A percentile compares a stretch with the other conserved stretches of the same genome.
phyloP scores from a whole-genome alignment of 2,797 vertebrate species.

The Chloroceryle inda region DNA sequence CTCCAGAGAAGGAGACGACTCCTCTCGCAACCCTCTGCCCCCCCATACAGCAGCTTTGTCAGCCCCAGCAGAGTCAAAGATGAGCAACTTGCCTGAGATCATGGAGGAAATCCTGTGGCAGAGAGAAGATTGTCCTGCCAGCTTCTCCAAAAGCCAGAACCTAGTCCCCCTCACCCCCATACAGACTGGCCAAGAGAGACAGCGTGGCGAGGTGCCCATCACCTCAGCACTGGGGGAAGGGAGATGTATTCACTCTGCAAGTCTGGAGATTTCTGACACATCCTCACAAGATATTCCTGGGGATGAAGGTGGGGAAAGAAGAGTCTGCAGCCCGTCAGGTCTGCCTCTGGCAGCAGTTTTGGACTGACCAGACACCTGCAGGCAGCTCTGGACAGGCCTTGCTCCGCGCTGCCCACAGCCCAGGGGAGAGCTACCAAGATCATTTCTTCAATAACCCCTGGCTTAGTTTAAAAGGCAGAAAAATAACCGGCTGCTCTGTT shows the following conservation, averaged over 20 bases:
- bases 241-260: neutral
- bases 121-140: neutral
- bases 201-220: fast-evolving
- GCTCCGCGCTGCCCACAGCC: neutral
- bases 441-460: neutral
- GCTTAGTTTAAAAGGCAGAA: neutral
- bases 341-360: neutral
- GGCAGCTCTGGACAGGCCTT: neutral
- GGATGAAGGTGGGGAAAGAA: neutral
- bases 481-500: neutral
- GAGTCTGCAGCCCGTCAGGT: neutral
- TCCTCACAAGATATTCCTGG: neutral
- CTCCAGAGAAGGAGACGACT: neutral
- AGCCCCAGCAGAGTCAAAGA: neutral
- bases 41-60: neutral
- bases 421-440: neutral
- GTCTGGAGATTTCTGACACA: neutral
- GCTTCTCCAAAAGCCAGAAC: neutral
- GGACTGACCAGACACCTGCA: neutral
- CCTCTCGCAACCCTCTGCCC: neutral
- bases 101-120: neutral
- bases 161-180: neutral
- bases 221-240: fast-evolving
- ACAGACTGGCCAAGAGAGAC: neutral
- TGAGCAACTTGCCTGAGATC: neutral